A percentile compares a stretch with the other conserved stretches of the same genome.
phyloP scores from a whole-genome alignment of 2,888 invertebrate species.

The Clepsis dumicolana region DNA sequence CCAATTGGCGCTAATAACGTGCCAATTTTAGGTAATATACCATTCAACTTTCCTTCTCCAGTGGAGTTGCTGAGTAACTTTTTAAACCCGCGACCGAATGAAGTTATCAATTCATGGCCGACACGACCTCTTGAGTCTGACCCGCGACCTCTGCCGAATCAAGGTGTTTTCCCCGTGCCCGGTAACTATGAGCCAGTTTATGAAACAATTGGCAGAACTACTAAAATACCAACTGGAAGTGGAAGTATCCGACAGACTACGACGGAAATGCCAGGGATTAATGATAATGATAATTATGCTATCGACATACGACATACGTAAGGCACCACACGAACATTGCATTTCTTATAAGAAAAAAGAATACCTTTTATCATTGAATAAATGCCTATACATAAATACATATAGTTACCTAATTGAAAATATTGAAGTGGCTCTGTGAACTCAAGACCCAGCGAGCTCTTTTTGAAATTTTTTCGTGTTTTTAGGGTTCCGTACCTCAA shows the following conservation, averaged over 20 bases:
- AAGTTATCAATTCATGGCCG: constrained; percentile 35
- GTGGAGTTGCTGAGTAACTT: constrained; percentile 24
- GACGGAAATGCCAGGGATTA: background rate
- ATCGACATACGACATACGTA: constrained; percentile 49
- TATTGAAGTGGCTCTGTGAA: no score
- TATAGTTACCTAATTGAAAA: no score
- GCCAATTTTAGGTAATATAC: constrained; percentile 14
- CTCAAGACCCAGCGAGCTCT: no score
- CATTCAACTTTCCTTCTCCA: constrained; percentile 10
- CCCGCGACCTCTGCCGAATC: constrained; percentile 35
- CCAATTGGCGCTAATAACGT: background rate
- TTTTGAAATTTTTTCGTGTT: no score
- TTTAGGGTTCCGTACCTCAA: no score
- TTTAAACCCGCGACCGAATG: constrained; percentile 31
- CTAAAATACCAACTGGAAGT: background rate
- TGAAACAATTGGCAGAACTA: background rate
- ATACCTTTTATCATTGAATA: no score
- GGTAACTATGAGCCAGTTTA: constrained; percentile 4
- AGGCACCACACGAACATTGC: no score
- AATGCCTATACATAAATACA: no score
- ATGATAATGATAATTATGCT: constrained; percentile 44
- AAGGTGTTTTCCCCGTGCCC: constrained; percentile 37
- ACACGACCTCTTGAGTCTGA: constrained; percentile 27
- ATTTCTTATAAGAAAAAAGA: no score
- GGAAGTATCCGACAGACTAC: background rate